Evolutionary conservation across 2,113 vertebrate genomes (phyloP).

Genomic region (rabbit (Oryctolagus cuniculus)): mOryCun1.1 NC_091451.1:20650501-20651000

Average conservation of each 20-base stretch:
- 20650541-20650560: background rate
- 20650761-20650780: background rate
- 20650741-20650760: background rate
- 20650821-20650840: background rate
- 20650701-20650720: constrained; percentile 19
- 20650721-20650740: background rate
- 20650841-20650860: background rate
- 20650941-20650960: background rate
- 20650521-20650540: background rate
- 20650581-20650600: constrained; percentile 57
- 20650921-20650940: background rate
- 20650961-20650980: constrained; percentile 59
- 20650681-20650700: constrained; percentile 55
- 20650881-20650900: background rate
- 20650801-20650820: background rate
- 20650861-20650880: background rate
- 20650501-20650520: background rate
- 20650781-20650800: background rate
- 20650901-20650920: constrained; percentile 20
- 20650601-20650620: constrained; percentile 69
- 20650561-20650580: constrained; percentile 40
- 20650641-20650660: constrained; percentile 66
- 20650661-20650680: constrained; percentile 51
- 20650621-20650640: constrained; percentile 59
- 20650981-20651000: background rate